phyloP scores from a whole-genome alignment of 2,888 invertebrate species.

The Drosophila barbarae region DNA sequence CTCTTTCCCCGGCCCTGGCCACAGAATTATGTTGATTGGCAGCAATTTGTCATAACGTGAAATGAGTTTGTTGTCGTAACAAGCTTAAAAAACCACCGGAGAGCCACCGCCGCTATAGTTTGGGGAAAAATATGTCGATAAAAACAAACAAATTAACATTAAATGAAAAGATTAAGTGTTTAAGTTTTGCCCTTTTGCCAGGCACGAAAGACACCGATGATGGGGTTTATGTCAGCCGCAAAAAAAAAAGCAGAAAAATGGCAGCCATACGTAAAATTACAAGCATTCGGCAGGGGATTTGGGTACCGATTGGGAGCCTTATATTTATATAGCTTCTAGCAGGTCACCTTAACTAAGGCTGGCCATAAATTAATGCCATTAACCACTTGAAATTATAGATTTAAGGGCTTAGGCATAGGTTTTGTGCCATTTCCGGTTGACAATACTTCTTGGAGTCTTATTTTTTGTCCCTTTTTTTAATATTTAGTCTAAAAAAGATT shows the following conservation, averaged over 20 bases:
- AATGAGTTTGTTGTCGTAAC: slow-evolving; percentile 76
- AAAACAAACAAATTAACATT: slow-evolving; percentile 75
- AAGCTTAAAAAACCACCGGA: slow-evolving; percentile 68
- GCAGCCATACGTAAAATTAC: slow-evolving; percentile 19
- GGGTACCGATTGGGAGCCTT: background rate
- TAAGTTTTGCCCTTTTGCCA: slow-evolving; percentile 64
- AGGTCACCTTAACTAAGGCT: background rate
- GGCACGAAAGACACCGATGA: slow-evolving; percentile 42
- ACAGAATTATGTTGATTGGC: slow-evolving; percentile 74
- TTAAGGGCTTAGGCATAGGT: background rate
- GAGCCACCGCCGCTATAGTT: slow-evolving; percentile 1
- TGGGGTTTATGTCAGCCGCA: slow-evolving; percentile 52
- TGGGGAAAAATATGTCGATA: slow-evolving; percentile 71
- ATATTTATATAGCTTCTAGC: background rate
- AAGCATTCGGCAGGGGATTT: background rate
- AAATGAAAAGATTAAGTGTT: slow-evolving; percentile 76
- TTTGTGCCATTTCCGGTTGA: background rate
- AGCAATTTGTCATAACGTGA: slow-evolving; percentile 75
- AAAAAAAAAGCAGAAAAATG: slow-evolving; percentile 20
- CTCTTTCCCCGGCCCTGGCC: slow-evolving; percentile 56
- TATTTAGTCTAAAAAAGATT: no score
- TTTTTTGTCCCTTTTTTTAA: no score
- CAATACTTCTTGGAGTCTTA: no score
- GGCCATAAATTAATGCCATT: background rate
- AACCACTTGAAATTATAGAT: slow-evolving; percentile 2